Evolutionary conservation across 1,140 invertebrate genomes (phyloP), one percentile per base, ranked within the genome.

Genomic region (Brachionus asplanchnoidis): DNA sequence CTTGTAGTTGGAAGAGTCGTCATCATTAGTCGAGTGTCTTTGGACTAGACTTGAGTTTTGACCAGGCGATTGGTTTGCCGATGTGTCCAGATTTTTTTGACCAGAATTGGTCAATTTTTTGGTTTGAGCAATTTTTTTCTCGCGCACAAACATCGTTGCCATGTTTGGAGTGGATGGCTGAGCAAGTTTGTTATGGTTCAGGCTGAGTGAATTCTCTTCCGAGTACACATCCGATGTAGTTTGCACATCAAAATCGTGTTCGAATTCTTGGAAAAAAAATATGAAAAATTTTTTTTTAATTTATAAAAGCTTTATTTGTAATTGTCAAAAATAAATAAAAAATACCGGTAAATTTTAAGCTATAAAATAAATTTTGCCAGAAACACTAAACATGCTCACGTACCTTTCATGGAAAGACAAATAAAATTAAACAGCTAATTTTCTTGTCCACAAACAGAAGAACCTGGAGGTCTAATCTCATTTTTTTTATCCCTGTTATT

Each of bases 211-310:
- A 42, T 73, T 73, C 1, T 77, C 73, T 26, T 77, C 73, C 9
- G 73, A 77, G 11, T 77, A 77, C 2, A 50, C 73, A 77, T 77
- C 73, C 4, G 73, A 77, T 53, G 73, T 77, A 5, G 73, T 77
- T 23, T 77, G 40, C 8, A 77, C 42, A 77, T 77, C 73, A 77
- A 77, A 77, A 26, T 77, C 73, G 26, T 77, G 73, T 28, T 77
- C 17, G 46, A 77, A 77, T 17, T 77, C 73, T 77, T 26, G 17
- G 20, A 3, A 60, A 28, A 50, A 23, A 77, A 77, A 77, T 50
- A 3, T 8, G 6, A 36, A 36, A 36, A 36, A 36, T 3, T 36
- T 6, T 36, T n/a, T 0, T 5, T 36, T 36, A 36, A 36, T 36
- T 7, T 36, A 36, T 36, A 36, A 36, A 0, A 36, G 32, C 32